Conservation (phyloP, 1,140 invertebrate species). For the Lutraria rhynchaena region DNA sequence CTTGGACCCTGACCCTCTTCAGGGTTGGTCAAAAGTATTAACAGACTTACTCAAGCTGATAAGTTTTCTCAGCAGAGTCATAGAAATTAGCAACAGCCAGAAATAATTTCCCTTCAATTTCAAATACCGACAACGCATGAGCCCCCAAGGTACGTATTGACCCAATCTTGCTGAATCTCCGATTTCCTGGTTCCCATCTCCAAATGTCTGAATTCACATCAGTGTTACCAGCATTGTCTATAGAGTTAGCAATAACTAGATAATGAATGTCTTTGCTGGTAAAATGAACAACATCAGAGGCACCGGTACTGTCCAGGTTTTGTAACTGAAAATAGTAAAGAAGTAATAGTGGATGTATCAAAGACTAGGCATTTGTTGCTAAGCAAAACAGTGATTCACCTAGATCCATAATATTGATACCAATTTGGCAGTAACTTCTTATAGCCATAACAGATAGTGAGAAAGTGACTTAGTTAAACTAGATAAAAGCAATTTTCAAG, state of each 20-base stretch:
- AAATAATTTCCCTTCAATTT: constrained; percentile 69
- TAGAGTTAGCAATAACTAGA: constrained; percentile 74
- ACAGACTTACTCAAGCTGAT: constrained; percentile 63
- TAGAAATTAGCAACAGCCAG: constrained; percentile 77
- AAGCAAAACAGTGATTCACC: too few species aligned
- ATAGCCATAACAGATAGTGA: too few species aligned
- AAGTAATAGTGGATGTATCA: too few species aligned
- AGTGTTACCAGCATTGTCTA: constrained; percentile 72
- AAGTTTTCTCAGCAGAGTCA: constrained; percentile 65
- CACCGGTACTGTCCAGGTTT: constrained; percentile 73
- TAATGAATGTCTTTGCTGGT: constrained; percentile 61
- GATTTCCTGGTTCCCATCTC: constrained; percentile 68
- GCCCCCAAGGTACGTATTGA: constrained; percentile 71
- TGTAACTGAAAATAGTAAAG: constrained; percentile 74
- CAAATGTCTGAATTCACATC: constrained; percentile 69
- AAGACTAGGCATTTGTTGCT: too few species aligned
- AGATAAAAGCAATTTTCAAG: too few species aligned
- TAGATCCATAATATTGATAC: too few species aligned
- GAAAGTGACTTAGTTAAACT: too few species aligned
- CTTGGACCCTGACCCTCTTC: too few species aligned
- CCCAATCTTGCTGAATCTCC: constrained; percentile 66
- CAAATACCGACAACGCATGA: constrained; percentile 64
- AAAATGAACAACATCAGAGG: constrained; percentile 72
- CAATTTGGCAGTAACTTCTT: too few species aligned
- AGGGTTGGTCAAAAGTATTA: background rate